Evolutionary conservation across 1,140 invertebrate species (phyloP), one percentile per base, ranked within the genome.

Genomic region (Matsumurasca onukii): DNA sequence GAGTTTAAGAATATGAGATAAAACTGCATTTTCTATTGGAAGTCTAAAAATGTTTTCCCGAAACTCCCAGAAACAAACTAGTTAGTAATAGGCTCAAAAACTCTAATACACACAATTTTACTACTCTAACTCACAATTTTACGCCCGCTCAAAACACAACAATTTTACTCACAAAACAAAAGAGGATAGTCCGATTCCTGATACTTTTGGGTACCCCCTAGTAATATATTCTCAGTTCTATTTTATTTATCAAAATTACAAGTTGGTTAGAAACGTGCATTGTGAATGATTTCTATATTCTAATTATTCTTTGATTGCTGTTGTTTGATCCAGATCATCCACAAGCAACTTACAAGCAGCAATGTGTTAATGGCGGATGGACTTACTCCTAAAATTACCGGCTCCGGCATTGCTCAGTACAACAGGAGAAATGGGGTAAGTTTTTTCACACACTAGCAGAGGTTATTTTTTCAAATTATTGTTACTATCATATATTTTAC

Each of bases 291-390:
- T n/a, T n/a, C n/a, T 39, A 39, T 39, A 39, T 39, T 39, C 5
- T 15, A 12, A 62, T 62, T 51, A 39, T 77, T 3, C 67, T 80
- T 73, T 73, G 27, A 12, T 52, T 76, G 79, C 73, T 74, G 79
- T n/a, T 77, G 77, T 64, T 74, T 73, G 66, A 81, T 83, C 1
- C 30, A 67, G 66, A 55, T 67, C 24, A 24, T 87, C 12, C 92
- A 94, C 74, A 87, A 86, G 57, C 83, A 87, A 66, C 79, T 94
- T 0, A 88, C 88, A 74, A 85, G 90, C 3, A 83, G 90, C 51
- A 92, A 89, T 77, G 81, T 94, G 30, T 76, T 85, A 0, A 78
- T 92, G 22, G 79, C 80, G 31, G 83, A 86, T 66, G 82, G 84
- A 66, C 84, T 82, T 45, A 80, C 81, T 22, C 87, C 89, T 1